phyloP scores from a whole-genome alignment of 1,140 invertebrate genomes.

The Ericerus pela region DNA sequence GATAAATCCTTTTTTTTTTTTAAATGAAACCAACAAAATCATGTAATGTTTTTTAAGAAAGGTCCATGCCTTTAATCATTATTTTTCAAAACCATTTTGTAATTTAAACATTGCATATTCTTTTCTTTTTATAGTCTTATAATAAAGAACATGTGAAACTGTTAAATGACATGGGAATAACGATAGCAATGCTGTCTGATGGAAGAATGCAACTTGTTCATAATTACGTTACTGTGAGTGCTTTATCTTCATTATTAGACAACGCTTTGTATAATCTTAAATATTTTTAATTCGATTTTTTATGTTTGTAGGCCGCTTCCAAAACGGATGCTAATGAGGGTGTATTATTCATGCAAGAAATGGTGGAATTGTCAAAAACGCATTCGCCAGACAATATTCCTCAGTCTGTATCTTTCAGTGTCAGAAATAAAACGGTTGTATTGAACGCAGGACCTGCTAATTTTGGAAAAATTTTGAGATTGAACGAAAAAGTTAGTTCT shows the following conservation, averaged over 20 bases:
- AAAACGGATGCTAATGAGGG: constrained; percentile 80
- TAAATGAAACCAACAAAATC: too few relatives aligned
- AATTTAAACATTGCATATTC: constrained; percentile 10
- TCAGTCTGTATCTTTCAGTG: constrained; percentile 23
- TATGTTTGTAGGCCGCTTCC: constrained; percentile 57
- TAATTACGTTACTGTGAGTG: constrained; percentile 57
- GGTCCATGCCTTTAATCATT: background rate
- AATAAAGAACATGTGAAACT: constrained; percentile 81
- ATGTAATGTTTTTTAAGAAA: background rate
- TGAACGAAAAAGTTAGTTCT: constrained; percentile 33
- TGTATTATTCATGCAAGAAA: constrained; percentile 90
- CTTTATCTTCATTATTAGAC: background rate
- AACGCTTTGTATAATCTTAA: background rate
- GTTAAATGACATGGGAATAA: constrained; percentile 86
- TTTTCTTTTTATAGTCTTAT: constrained; percentile 39
- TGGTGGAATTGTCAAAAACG: constrained; percentile 74
- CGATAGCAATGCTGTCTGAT: constrained; percentile 70
- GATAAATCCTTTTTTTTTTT: too few relatives aligned
- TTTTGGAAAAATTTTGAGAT: constrained; percentile 64
- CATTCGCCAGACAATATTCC: constrained; percentile 35
- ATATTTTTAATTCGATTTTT: constrained; percentile 1
- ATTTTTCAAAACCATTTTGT: background rate
- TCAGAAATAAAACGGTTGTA: constrained; percentile 29
- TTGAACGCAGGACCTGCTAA: constrained; percentile 75
- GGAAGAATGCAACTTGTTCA: constrained; percentile 83